A percentile compares a stretch with the other conserved stretches of the same genome.
Evolutionary conservation across 2,888 invertebrate genomes (phyloP).

Genomic region (Zaprionus bogoriensis): DNA sequence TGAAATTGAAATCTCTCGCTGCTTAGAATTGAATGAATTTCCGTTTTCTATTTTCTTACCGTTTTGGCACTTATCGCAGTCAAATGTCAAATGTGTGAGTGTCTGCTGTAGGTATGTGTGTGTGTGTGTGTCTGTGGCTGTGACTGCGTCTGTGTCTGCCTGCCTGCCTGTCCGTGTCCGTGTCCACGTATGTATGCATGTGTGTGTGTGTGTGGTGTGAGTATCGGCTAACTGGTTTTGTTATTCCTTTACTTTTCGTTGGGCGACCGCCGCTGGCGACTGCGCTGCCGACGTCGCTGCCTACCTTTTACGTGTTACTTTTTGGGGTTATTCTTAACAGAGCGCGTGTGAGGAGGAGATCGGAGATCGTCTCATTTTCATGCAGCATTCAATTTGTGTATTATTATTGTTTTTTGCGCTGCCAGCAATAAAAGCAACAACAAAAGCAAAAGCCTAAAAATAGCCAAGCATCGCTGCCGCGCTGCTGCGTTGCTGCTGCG

Average conservation of each 20-base stretch:
- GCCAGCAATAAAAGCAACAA: constrained; percentile 52
- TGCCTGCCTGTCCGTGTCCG: background rate
- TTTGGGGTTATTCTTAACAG: constrained; percentile 73
- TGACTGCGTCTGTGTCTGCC: too few species aligned
- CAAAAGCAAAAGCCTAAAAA: constrained; percentile 55
- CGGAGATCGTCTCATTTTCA: constrained; percentile 65
- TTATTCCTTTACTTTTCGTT: constrained; percentile 50
- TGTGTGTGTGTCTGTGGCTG: background rate
- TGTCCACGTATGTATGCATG: background rate
- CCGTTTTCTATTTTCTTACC: constrained; percentile 42
- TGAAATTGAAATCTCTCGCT: constrained; percentile 61
- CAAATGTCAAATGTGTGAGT: constrained; percentile 38
- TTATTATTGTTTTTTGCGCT: constrained; percentile 44
- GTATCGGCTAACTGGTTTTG: constrained; percentile 71
- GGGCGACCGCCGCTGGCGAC: constrained; percentile 20
- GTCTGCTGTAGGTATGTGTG: constrained; percentile 12
- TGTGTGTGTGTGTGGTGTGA: constrained; percentile 1
- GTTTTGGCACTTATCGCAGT: constrained; percentile 50
- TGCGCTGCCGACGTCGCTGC: constrained; percentile 43
- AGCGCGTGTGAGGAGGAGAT: constrained; percentile 12
- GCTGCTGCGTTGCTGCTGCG: constrained; percentile 7
- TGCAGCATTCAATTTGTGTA: constrained; percentile 58
- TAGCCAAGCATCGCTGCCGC: constrained; percentile 51
- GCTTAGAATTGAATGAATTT: constrained; percentile 56
- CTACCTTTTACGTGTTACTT: constrained; percentile 67